These are phyloP conservation scores for Gorsachius goisagi DNA, from an alignment of 2,113 vertebrate genomes.

Conservation along the genomic window DNA sequence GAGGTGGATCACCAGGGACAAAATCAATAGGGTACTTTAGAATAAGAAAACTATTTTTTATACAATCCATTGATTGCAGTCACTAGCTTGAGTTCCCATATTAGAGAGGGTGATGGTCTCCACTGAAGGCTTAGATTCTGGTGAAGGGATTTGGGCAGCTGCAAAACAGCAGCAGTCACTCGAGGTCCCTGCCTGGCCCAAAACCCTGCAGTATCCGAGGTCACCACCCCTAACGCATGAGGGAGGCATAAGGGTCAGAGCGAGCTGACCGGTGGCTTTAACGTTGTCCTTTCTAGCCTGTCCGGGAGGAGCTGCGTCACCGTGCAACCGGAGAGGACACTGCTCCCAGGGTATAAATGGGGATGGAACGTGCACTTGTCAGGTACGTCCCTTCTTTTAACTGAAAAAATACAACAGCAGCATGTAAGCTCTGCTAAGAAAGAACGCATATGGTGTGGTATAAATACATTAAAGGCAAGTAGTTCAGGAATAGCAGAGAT, in stretches of 20 bases:
- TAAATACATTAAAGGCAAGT: background rate
- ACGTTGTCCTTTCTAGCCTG: conserved; percentile 75
- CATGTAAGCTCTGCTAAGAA: background rate
- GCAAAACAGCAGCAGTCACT: background rate
- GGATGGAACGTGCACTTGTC: conserved; percentile 85
- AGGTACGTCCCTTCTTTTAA: conserved; percentile 66
- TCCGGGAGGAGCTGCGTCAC: conserved; percentile 75
- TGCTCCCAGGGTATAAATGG: conserved; percentile 86
- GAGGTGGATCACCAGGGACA: background rate
- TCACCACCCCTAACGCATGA: background rate
- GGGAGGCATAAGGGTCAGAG: background rate
- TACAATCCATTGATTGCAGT: background rate
- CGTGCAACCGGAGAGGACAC: conserved; percentile 78
- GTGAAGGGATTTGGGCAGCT: background rate
- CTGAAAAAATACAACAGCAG: rapidly evolving
- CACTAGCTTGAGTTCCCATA: background rate
- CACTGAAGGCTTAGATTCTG: background rate
- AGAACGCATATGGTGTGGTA: too few species aligned
- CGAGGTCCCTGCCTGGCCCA: background rate
- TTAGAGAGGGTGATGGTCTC: background rate
- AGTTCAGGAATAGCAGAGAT: background rate
- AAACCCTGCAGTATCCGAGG: background rate
- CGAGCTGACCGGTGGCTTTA: background rate
- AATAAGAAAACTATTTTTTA: background rate
- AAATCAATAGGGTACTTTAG: background rate